Base-by-base conservation (phyloP, 35 echinoderm and acorn worm species). In the Acanthaster planci region DNA sequence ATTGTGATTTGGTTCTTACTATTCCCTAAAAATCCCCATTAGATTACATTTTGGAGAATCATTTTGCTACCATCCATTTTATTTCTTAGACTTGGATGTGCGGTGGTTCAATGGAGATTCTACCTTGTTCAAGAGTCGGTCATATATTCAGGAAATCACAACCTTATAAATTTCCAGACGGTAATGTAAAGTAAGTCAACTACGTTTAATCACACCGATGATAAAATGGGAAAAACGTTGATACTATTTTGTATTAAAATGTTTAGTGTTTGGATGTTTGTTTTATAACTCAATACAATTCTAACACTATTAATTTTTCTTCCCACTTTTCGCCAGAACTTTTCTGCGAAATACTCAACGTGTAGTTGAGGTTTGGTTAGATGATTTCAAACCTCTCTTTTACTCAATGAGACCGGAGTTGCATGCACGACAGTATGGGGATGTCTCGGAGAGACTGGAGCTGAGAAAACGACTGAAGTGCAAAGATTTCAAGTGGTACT, bases 11-110 rank as follows among this genome's bases (percentile, higher is more conserved):
- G n/a, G n/a, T n/a, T n/a, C n/a, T n/a, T n/a, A n/a, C n/a, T n/a
- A n/a, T n/a, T n/a, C n/a, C n/a, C n/a, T n/a, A n/a, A n/a, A n/a
- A n/a, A n/a, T n/a, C n/a, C n/a, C n/a, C n/a, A n/a, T n/a, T n/a
- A n/a, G n/a, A n/a, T n/a, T n/a, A n/a, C n/a, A n/a, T n/a, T n/a
- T n/a, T n/a, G n/a, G n/a, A n/a, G n/a, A n/a, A n/a, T n/a, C n/a
- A n/a, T 47, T 47, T 47, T 47, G 42, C 4, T 12, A 47, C 12
- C 12, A 47, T 47, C 42, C 12, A 4, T 12, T n/a, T 36, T 75
- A 27, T 57, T 89, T 68, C 39, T 6, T 50, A 97, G 94, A 89
- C 89, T 29, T 97, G 94, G 94, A 92, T 97, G 94, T 97, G 94
- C 35, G 94, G 94, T 8, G 94, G 94, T 39, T 51, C 52, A 6